phyloP scores from a whole-genome alignment of 2,888 invertebrate species.

The Tiphia femorata region DNA sequence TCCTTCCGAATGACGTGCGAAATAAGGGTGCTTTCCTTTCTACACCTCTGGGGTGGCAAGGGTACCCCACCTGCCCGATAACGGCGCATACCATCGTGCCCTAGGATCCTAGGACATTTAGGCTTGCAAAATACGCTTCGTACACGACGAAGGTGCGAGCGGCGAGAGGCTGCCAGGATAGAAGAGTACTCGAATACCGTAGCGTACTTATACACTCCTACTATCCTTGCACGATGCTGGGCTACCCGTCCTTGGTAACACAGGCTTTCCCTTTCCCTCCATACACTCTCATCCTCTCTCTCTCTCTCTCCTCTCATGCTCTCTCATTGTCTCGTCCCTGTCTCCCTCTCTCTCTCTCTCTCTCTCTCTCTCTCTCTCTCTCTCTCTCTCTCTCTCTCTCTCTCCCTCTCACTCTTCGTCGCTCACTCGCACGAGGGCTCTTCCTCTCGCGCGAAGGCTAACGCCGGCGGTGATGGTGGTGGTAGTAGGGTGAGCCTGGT shows the following conservation, averaged over 20 bases:
- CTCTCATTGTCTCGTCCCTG: conserved; percentile 17
- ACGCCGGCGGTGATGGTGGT: conserved; percentile 39
- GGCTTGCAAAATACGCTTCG: conserved; percentile 58
- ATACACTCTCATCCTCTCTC: conserved; percentile 3
- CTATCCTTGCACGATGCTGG: conserved; percentile 24
- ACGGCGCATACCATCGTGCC: conserved; percentile 18
- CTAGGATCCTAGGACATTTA: conserved; percentile 42
- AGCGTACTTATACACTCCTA: conserved; percentile 48
- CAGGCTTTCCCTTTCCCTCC: conserved; percentile 26
- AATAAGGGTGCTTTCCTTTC: conserved; percentile 41
- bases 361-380: conserved; percentile 16
- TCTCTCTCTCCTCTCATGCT: conserved; percentile 12
- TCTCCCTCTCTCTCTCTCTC: conserved; percentile 8
- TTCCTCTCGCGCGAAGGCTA: conserved; percentile 46
- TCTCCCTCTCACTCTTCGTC: not conserved
- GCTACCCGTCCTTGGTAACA: conserved; percentile 52
- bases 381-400: conserved; percentile 13
- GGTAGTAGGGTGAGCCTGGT: conserved; percentile 60
- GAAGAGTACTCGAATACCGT: conserved; percentile 54
- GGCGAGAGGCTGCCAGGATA: conserved; percentile 30
- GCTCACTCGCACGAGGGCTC: not conserved
- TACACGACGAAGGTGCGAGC: conserved; percentile 14
- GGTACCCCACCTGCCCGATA: conserved; percentile 34
- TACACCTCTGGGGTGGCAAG: too few species aligned
- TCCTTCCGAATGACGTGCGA: conserved; percentile 26